Conservation (phyloP, 2,797 vertebrate genomes). For the Thripadectes ignobilis region DNA sequence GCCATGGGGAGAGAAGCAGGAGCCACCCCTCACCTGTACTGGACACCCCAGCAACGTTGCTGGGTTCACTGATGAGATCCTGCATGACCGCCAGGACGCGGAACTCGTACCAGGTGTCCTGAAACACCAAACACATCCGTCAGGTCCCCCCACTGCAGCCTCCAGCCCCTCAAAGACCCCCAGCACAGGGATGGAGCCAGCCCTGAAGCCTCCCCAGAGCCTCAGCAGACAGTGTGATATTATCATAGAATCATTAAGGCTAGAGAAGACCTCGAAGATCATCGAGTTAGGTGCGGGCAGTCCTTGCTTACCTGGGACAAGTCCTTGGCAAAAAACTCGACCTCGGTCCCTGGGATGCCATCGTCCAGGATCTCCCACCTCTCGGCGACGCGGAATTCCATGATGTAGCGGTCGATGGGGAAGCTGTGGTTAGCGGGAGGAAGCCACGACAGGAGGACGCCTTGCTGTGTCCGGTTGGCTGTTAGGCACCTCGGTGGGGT, state of each 20-base stretch:
- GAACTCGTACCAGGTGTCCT: conserved; percentile 99
- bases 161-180: neutral
- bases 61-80: conserved; percentile 98
- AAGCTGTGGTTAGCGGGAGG: conserved; percentile 97
- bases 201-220: neutral
- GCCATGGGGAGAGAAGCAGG: neutral
- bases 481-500: conserved; percentile 99
- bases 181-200: accelerated
- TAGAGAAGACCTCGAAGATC: neutral
- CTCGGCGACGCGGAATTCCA: conserved; percentile 96
- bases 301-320: conserved; percentile 87
- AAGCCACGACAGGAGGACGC: conserved; percentile 97
- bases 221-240: neutral
- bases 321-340: conserved; percentile 94
- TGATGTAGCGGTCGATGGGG: conserved; percentile 93
- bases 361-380: conserved; percentile 96
- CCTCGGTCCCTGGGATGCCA: conserved; percentile 88
- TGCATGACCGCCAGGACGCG: conserved; percentile 98
- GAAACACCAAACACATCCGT: neutral
- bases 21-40: conserved; percentile 87
- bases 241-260: accelerated
- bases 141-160: neutral
- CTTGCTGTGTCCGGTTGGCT: conserved; percentile 99
- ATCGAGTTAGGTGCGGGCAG: accelerated
- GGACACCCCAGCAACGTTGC: conserved; percentile 97